Conservation (phyloP, 2,797 vertebrate species). For the Micromesistius poutassou region DNA sequence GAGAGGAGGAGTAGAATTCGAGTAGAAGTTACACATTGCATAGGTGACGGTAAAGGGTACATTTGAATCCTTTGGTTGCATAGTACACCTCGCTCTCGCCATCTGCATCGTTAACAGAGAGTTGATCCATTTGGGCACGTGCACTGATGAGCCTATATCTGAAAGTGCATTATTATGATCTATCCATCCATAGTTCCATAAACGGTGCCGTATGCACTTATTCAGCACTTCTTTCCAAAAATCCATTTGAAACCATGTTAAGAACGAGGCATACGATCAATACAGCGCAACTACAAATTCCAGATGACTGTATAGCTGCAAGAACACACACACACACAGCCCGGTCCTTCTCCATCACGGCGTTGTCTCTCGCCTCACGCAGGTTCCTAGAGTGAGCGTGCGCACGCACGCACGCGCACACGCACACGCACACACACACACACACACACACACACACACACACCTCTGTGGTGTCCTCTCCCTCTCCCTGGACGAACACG, state of each 20-base stretch:
- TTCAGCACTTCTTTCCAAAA: neutral
- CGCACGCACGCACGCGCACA: neutral
- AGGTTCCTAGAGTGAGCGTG: constrained; percentile 77
- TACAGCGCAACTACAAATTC: neutral
- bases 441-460: constrained; percentile 12
- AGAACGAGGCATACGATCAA: neutral
- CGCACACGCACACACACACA: neutral
- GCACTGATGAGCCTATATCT: neutral
- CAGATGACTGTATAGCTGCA: neutral
- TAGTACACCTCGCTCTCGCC: neutral
- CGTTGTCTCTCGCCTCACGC: constrained; percentile 89
- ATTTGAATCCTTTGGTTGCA: neutral
- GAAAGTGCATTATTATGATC: neutral
- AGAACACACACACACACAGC: constrained; percentile 49
- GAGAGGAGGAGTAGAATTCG: neutral
- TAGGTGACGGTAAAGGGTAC: neutral
- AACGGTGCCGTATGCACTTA: neutral
- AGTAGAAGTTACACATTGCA: neutral
- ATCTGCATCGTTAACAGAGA: neutral
- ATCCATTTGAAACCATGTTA: neutral
- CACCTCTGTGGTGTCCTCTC: constrained; percentile 85
- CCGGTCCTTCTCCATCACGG: constrained; percentile 88
- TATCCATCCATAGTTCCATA: neutral
- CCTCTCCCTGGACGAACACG: constrained; percentile 89
- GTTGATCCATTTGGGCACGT: neutral